Evolutionary conservation across 2,888 invertebrate species (phyloP).

Genomic region (Cantharis rustica): DNA sequence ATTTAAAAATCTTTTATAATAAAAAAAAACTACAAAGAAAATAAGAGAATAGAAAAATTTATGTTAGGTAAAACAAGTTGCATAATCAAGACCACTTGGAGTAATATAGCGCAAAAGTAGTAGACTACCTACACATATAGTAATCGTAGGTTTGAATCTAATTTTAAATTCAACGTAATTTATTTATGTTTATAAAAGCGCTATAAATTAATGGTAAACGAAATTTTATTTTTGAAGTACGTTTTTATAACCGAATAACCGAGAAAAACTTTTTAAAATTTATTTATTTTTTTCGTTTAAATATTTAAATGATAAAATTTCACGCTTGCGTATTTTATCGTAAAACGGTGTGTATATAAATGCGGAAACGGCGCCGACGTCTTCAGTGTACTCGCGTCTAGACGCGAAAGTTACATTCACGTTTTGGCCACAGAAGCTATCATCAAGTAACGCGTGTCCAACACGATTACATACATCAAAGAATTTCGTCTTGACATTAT

Average conservation of each 20-base stretch:
- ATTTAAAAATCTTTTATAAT: no score
- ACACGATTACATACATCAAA: slow-evolving; percentile 7
- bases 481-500: not conserved
- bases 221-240: not conserved
- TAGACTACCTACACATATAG: not conserved
- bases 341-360: slow-evolving; percentile 35
- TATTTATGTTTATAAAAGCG: no score
- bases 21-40: not conserved
- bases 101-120: no score
- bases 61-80: no score
- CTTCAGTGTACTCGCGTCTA: slow-evolving; percentile 34
- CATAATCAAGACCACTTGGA: no score
- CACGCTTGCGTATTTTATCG: slow-evolving; percentile 31
- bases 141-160: not conserved
- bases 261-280: not conserved
- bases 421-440: not conserved
- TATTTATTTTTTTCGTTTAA: not conserved
- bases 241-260: not conserved
- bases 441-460: not conserved
- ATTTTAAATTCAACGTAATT: not conserved
- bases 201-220: not conserved
- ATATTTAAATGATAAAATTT: slow-evolving; percentile 2
- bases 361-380: slow-evolving; percentile 27
- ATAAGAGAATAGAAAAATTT: not conserved
- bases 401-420: slow-evolving; percentile 14